These are phyloP conservation scores for Scrobipalpa atriplicella DNA, from an alignment of 2,888 invertebrate genomes.

Conservation along the genomic window DNA sequence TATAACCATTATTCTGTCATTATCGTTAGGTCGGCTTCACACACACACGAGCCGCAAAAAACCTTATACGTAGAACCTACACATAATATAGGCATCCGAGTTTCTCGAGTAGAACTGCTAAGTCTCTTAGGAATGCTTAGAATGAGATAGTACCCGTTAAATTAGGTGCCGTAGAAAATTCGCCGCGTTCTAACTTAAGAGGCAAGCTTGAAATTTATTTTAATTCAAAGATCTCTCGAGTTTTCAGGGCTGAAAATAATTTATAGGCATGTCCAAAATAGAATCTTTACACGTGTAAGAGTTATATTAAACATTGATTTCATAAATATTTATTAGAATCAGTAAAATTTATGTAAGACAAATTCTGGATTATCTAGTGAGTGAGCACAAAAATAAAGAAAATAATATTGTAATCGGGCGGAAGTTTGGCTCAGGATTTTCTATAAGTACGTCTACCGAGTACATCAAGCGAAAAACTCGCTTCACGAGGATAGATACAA, in stretches of 20 bases:
- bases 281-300: too few relatives aligned
- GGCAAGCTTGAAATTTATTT: background rate
- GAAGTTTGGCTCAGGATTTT: conserved; percentile 6
- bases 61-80: background rate
- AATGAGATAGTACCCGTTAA: conserved; percentile 1
- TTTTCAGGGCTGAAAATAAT: too few relatives aligned
- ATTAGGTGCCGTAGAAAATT: conserved; percentile 6
- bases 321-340: conserved; percentile 14
- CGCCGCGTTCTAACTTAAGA: background rate
- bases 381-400: conserved; percentile 5
- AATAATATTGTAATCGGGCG: conserved; percentile 19
- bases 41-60: conserved; percentile 22
- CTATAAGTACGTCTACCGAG: conserved; percentile 1
- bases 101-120: background rate
- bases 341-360: conserved; percentile 14
- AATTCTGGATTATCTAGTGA: conserved; percentile 17
- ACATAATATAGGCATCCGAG: conserved; percentile 9
- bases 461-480: conserved; percentile 4
- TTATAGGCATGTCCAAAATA: too few relatives aligned
- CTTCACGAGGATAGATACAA: conserved; percentile 5
- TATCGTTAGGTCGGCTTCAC: conserved; percentile 28
- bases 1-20: conserved; percentile 31
- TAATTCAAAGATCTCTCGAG: background rate
- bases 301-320: conserved; percentile 1
- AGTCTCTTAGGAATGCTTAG: conserved; percentile 1